Evolutionary conservation across 2,113 vertebrate genomes (phyloP).

Genomic region (Sceloporus tristichus): DNA sequence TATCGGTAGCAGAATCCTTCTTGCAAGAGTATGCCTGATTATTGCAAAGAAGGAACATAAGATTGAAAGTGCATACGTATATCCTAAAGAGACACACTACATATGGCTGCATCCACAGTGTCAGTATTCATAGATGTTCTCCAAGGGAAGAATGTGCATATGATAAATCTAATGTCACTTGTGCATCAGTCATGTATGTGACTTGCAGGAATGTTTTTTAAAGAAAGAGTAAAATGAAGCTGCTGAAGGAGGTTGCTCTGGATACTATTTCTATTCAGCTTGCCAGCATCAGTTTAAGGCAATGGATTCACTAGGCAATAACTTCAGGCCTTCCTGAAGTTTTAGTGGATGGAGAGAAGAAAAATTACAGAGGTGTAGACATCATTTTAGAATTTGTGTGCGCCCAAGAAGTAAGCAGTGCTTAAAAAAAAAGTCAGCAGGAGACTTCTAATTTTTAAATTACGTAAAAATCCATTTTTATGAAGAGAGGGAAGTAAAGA

Average conservation of each 20-base stretch:
- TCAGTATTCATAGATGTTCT: background rate
- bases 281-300: background rate
- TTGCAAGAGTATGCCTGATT: background rate
- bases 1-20: background rate
- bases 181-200: background rate
- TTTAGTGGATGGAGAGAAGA: background rate
- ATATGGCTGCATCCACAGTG: background rate
- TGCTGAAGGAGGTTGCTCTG: background rate
- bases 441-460: constrained; percentile 7
- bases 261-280: background rate
- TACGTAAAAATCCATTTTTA: background rate
- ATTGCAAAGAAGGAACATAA: background rate
- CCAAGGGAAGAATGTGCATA: background rate
- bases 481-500: background rate
- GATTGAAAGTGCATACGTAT: background rate
- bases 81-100: background rate
- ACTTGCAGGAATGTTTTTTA: background rate
- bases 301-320: background rate
- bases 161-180: background rate
- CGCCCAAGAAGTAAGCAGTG: background rate
- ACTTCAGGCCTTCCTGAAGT: constrained; percentile 8
- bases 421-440: background rate
- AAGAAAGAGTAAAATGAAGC: background rate
- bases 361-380: background rate
- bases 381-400: background rate